Conservation (phyloP, 2,113 vertebrate genomes). For the Podocnemis expansa region DNA sequence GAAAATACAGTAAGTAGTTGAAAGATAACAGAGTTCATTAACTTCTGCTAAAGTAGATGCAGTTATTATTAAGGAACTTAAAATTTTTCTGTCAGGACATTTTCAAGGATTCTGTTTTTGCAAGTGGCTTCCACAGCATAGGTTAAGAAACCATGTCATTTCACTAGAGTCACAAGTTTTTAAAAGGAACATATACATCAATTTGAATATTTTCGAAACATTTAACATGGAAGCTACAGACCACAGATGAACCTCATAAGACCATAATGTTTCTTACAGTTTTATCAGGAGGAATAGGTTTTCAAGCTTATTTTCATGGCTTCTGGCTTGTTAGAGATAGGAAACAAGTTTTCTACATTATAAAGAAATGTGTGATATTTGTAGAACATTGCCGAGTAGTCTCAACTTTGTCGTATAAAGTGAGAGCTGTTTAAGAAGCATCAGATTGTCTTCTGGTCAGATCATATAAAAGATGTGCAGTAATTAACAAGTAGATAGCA, state of each 20-base stretch:
- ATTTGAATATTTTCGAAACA: conserved; percentile 25
- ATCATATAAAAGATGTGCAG: not conserved
- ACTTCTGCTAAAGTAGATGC: conserved; percentile 51
- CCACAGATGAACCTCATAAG: conserved; percentile 38
- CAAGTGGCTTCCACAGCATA: conserved; percentile 54
- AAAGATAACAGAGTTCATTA: conserved; percentile 65
- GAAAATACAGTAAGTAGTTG: conserved; percentile 69
- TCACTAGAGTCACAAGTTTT: conserved; percentile 56
- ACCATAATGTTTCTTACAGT: conserved; percentile 15
- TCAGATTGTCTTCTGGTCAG: not conserved
- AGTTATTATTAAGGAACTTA: conserved; percentile 70
- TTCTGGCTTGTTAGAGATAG: conserved; percentile 23
- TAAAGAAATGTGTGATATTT: not conserved
- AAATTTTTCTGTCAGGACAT: conserved; percentile 48
- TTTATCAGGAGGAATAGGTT: conserved; percentile 10
- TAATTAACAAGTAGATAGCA: conserved; percentile 28
- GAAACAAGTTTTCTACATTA: not conserved
- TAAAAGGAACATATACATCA: conserved; percentile 39
- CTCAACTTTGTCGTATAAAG: not conserved
- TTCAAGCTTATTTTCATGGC: not conserved
- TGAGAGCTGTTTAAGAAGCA: conserved; percentile 2
- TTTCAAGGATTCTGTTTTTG: conserved; percentile 61
- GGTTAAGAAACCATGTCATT: conserved; percentile 1
- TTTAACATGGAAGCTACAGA: conserved; percentile 23
- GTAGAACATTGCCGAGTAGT: not conserved